phyloP scores from a whole-genome alignment of 2,797 vertebrate species.

The Spinus olivaceus region DNA sequence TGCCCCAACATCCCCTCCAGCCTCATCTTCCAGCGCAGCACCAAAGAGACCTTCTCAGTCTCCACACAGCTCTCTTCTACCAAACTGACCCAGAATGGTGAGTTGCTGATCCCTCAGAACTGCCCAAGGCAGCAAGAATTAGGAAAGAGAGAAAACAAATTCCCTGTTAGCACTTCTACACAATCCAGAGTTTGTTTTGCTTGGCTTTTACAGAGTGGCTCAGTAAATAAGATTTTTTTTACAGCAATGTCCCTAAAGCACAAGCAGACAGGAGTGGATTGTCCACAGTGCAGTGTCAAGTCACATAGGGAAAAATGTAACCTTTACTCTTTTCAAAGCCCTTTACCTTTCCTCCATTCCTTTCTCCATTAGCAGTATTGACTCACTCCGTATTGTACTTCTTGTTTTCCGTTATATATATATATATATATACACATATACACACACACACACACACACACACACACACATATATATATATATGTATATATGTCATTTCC shows the following conservation, averaged over 20 bases:
- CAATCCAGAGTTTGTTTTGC: neutral
- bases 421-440: fast-evolving
- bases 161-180: neutral
- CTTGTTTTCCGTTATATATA: neutral
- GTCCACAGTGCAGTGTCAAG: neutral
- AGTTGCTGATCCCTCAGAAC: neutral
- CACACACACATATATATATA: too few relatives aligned
- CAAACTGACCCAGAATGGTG: slow-evolving; percentile 98
- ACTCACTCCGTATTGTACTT: neutral
- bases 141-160: neutral
- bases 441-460: too few relatives aligned
- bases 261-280: neutral
- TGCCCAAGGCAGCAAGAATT: neutral
- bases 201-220: neutral
- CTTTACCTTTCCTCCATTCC: neutral
- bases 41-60: slow-evolving; percentile 96
- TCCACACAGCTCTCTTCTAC: slow-evolving; percentile 97
- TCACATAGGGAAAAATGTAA: neutral
- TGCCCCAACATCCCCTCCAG: slow-evolving; percentile 94
- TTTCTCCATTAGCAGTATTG: neutral
- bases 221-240: neutral
- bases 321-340: neutral
- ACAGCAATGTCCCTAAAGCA: fast-evolving
- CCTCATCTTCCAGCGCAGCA: slow-evolving; percentile 96
- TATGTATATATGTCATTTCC: neutral